Base-by-base conservation (phyloP, 1,140 invertebrate species). In the Meloidogyne exigua region DNA sequence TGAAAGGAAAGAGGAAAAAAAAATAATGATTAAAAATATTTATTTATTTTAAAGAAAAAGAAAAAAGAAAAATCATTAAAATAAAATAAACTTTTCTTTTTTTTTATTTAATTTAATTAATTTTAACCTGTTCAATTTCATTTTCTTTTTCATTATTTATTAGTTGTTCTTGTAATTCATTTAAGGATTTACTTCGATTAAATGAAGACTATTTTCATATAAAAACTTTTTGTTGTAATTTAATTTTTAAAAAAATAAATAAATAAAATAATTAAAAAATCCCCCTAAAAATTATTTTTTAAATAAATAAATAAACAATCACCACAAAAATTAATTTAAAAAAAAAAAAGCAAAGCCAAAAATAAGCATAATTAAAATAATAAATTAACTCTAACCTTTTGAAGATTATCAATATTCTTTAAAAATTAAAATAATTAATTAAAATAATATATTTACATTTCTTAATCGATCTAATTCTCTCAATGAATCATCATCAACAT, bases 401-500 rank as follows among this genome's bases (percentile, higher is more conserved):
- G 76, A 67, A 86, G 72, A 9, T 81, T 77, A 68, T 86, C 85
- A 36, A 86, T 77, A 62, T 72, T 86, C 86, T 85, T n/a, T n/a
- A n/a, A 63, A 71, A 83, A 84, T 63, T 42, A 23, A 49, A 25
- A 70, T 49, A 70, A 66, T 66, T 32, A 39, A 18, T 21, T 18
- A 10, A 71, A 44, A 49, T n/a, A 25, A 25, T 32, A 49, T 10
- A 57, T 39, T 21, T 28, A 73, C 72, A 25, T 73, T 62, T 28
- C 72, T 57, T n/a, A 73, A 62, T 15, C 72, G 72, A 65, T 73
- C 72, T 49, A 73, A 62, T 28, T 73, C 72, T 18, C 72, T 49
- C 23, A 73, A 64, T n/a, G 72, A 73, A 23, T 73, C 42, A 28
- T 67, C 62, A 68, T 76, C 65, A 26, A 49, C 23, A 26, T 57